These are phyloP conservation scores for Lutjanus campechanus DNA, from an alignment of 2,797 vertebrate genomes.

Conservation along the genomic window DNA sequence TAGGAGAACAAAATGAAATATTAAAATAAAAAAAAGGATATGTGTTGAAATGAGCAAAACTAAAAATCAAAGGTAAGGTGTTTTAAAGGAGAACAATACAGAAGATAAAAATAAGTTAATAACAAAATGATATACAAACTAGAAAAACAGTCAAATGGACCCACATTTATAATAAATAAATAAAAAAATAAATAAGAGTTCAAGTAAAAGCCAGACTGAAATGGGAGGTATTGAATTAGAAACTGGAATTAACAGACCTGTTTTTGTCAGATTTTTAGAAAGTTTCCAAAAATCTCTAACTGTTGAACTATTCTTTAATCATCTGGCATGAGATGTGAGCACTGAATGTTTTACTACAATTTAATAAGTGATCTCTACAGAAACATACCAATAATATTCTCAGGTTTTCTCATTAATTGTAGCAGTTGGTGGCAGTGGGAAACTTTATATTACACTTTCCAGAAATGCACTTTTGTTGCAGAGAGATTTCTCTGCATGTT, in stretches of 20 bases:
- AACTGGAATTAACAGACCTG: neutral
- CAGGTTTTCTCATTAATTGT: constrained; percentile 22
- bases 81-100: too few relatives aligned
- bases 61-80: too few relatives aligned
- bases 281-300: neutral
- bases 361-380: neutral
- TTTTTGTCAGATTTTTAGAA: neutral
- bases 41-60: too few relatives aligned
- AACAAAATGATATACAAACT: too few relatives aligned
- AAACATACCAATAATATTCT: neutral
- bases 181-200: too few relatives aligned
- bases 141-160: too few relatives aligned
- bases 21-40: too few relatives aligned
- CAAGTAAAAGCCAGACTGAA: too few relatives aligned
- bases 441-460: constrained; percentile 29
- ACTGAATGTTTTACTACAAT: neutral
- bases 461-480: constrained; percentile 29
- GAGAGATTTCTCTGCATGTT: constrained; percentile 21
- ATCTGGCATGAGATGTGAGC: neutral
- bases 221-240: neutral
- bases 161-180: too few relatives aligned
- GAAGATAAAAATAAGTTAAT: too few relatives aligned
- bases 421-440: constrained; percentile 8
- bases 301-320: neutral
- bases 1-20: too few relatives aligned